phyloP scores from a whole-genome alignment of 2,888 invertebrate genomes.

The Monochamus alternatus region DNA sequence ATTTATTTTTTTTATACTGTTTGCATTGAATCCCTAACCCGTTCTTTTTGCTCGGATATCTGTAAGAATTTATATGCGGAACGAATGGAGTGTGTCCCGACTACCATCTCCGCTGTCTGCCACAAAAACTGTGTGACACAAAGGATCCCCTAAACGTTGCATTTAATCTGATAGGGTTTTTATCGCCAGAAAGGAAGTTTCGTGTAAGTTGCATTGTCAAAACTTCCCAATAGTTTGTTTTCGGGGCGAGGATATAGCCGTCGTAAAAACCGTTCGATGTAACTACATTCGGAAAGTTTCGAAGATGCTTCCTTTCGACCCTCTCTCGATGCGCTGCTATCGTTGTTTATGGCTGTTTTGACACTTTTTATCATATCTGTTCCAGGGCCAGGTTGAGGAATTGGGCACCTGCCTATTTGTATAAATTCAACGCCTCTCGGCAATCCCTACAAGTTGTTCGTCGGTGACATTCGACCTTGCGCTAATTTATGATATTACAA shows the following conservation, averaged over 20 bases:
- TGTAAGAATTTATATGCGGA: too few species aligned
- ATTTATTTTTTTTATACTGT: too few species aligned
- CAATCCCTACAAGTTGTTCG: too few species aligned
- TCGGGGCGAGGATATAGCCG: not conserved
- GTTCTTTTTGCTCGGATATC: too few species aligned
- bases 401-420: too few species aligned
- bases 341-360: not conserved
- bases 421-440: too few species aligned
- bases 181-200: not conserved
- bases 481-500: too few species aligned
- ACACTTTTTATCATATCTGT: not conserved
- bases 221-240: slow-evolving; percentile 5
- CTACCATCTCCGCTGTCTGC: too few species aligned
- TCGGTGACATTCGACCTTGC: too few species aligned
- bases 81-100: too few species aligned
- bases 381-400: not conserved
- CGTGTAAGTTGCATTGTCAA: slow-evolving; percentile 1
- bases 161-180: slow-evolving; percentile 5
- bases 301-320: not conserved
- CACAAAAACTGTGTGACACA: not conserved
- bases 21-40: too few species aligned
- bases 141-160: not conserved
- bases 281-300: not conserved
- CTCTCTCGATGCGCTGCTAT: not conserved
- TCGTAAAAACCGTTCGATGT: not conserved